Base-by-base conservation (phyloP, 2,888 invertebrate genomes). In the Aspidiotus destructor region DNA sequence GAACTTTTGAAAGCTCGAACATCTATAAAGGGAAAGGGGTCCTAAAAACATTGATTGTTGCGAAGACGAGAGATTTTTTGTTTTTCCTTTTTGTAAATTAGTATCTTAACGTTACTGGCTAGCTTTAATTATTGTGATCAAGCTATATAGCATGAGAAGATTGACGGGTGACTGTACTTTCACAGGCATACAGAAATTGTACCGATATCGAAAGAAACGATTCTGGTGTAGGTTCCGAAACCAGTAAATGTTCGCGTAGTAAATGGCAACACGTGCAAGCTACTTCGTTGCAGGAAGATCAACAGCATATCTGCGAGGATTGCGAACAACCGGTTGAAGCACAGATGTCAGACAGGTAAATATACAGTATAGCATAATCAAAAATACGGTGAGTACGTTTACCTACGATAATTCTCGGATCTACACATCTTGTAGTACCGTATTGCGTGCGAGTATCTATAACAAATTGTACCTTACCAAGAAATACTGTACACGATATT, bases 191-290 rank as follows among this genome's bases (percentile, higher is more conserved):
- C 40, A 69, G 78, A 54, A 77, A 79, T 69, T 77, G 83, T 9
- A 84, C 85, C 5, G 92, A 92, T 77, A 87, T 93, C 73, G 93
- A 93, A 80, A 82, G 94, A 72, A 93, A 92, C 75, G 93, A 92
- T 77, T 93, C 92, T 16, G 94, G 93, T 2, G 92, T 93, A 2
- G 93, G 93, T 62, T 92, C 92, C 6, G 93, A 93, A 78, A 92
- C 92, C 8, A 90, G 90, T 76, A 91, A 91, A 77, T 87, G 89
- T 69, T 89, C 89, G 69, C 83, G 91, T 74, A 89, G 87, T 76
- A 79, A 85, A 78, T 72, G 83, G 83, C 78, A 80, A 78, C 73
- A 79, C 78, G 71, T 80, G 79, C 60, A 80, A 77, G 72, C 80
- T 75, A 75, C 80, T 78, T 67, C 78, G 79, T 71, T 79, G 75